Base-by-base conservation (phyloP, 1,140 invertebrate genomes). In the Tetragonula clypearis region DNA sequence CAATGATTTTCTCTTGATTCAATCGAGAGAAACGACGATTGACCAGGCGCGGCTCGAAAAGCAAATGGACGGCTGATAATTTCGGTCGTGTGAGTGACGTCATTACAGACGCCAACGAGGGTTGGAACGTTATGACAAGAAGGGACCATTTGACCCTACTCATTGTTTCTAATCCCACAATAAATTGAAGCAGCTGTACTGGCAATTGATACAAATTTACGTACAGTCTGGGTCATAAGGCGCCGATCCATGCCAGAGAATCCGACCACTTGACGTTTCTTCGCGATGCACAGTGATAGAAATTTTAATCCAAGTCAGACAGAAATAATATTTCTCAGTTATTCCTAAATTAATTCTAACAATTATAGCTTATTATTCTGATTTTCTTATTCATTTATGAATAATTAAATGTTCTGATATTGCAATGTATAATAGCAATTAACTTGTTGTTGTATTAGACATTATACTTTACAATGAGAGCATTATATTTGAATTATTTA, bases 101-200 rank as follows among this genome's bases (percentile, higher is more conserved):
- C 87, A 91, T 81, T 69, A 41, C 60, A 85, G 88, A 88, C 88
- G 91, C 90, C 90, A 91, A 89, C 89, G 88, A 91, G 88, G 90
- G 90, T 88, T 91, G 88, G 17, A 78, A 90, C 92, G 90, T 93
- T 91, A 92, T 85, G 81, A 88, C 90, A 91, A 93, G 91, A 91
- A 94, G 92, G 92, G 91, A 92, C 92, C 91, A 92, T 93, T 94
- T 94, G 92, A 94, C 93, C 92, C 92, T 92, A 91, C 92, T 94
- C 92, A 95, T 94, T 95, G 93, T 94, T 95, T 94, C 93, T 94
- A 95, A 94, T 94, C 93, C 92, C 92, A 95, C 92, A 94, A 95
- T 94, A 94, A 94, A 94, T 95, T 95, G 93, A 94, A 92, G 94
- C 93, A 95, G 93, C 92, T 94, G 93, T 95, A 94, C 92, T 85